phyloP scores from a whole-genome alignment of 2,888 invertebrate genomes.

The Parthenolecanium corni region DNA sequence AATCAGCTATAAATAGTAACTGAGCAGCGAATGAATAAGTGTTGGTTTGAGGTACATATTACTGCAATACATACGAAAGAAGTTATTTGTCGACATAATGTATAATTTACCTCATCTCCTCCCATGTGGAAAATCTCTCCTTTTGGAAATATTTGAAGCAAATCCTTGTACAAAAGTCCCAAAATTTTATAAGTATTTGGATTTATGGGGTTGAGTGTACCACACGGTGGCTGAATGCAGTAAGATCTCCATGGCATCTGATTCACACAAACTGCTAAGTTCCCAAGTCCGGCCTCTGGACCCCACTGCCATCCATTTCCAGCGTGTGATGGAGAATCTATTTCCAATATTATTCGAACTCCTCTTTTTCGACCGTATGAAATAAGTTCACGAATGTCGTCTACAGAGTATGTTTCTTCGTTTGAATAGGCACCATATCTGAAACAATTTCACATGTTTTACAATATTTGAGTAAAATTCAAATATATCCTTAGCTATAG shows the following conservation, averaged over 20 bases:
- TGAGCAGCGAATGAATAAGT: no score
- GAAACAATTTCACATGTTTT: conserved; percentile 30
- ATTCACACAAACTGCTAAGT: conserved; percentile 55
- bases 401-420: conserved; percentile 53
- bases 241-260: conserved; percentile 55
- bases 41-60: no score
- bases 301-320: conserved; percentile 77
- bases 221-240: conserved; percentile 75
- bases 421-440: conserved; percentile 64
- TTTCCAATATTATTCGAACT: conserved; percentile 72
- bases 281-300: conserved; percentile 45
- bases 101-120: conserved; percentile 47
- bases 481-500: no score
- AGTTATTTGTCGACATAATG: no score
- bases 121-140: conserved; percentile 64
- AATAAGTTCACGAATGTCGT: conserved; percentile 55
- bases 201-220: conserved; percentile 70
- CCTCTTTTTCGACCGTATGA: conserved; percentile 68
- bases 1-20: no score
- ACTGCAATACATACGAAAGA: no score
- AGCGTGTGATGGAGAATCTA: conserved; percentile 78
- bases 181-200: conserved; percentile 55
- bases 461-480: not conserved
- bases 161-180: conserved; percentile 55
- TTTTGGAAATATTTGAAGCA: conserved; percentile 47